Evolutionary conservation across 2,113 vertebrate species (phyloP).

Genomic region (Benthochromis sp.): DNA sequence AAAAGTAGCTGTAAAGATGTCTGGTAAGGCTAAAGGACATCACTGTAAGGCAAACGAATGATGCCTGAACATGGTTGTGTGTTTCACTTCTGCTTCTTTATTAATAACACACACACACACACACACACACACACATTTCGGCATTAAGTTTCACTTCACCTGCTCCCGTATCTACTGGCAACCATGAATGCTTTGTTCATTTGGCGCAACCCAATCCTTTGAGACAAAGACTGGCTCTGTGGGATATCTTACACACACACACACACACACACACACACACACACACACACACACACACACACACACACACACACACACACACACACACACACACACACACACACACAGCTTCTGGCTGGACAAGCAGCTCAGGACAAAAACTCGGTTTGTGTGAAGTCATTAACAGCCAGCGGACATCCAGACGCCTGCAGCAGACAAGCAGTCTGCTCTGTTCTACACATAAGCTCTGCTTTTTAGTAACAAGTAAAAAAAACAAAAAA

Average conservation of each 20-base stretch:
- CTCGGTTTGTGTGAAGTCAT: constrained; percentile 2
- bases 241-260: constrained; percentile 13
- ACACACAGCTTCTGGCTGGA: not conserved
- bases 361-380: constrained; percentile 5
- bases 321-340: not conserved
- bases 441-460: not conserved
- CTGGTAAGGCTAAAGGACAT: accelerated
- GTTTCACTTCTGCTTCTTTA: not conserved
- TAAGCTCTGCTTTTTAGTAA: not conserved
- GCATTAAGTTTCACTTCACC: constrained; percentile 40
- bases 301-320: not conserved
- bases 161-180: constrained; percentile 36
- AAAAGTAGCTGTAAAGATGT: not conserved
- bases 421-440: not conserved
- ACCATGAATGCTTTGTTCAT: constrained; percentile 46
- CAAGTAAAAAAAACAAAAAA: not conserved
- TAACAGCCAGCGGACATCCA: constrained; percentile 11
- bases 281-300: not conserved
- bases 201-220: constrained; percentile 36
- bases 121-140: not conserved
- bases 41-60: not conserved
- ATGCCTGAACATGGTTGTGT: not conserved
- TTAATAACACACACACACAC: not conserved
- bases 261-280: constrained; percentile 6
- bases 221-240: constrained; percentile 61